Base-by-base conservation (phyloP, 2,888 invertebrate species). In the Cacoxenus indagator region DNA sequence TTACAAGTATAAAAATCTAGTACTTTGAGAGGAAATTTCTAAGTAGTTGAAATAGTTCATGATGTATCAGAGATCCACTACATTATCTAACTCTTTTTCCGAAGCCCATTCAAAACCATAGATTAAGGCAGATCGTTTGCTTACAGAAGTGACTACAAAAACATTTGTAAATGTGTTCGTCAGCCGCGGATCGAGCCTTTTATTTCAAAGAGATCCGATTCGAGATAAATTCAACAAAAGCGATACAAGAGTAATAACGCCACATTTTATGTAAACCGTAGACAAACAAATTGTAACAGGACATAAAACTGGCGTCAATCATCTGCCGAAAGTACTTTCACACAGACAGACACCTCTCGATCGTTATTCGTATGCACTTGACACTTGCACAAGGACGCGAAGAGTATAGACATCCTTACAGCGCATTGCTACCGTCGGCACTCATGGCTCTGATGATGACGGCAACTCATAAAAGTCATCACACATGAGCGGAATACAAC, bases 391-490 rank as follows among this genome's bases (percentile, higher is more conserved):
- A 55, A 55, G 24, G 26, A 55, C 54, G 75, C 62, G 75, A 73
- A 73, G 70, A 73, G 70, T 68, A 70, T 71, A 65, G n/a, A n/a
- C n/a, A n/a, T n/a, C n/a, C n/a, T n/a, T n/a, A n/a, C n/a, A n/a
- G n/a, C n/a, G 67, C 70, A 48, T 14, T 55, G 26, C 27, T 27
- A 26, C 55, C 26, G 55, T 22, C 26, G 27, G n/a, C n/a, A n/a
- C 11, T 24, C 3, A 24, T 55, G 27, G 24, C 55, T 26, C 26
- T 55, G 55, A 26, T 55, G 19, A 24, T 55, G 55, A 77, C 76
- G 82, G 74, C 81, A 65, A 78, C 74, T 78, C 83, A 81, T 81
- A 83, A 81, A 81, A 81, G 67, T 75, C 76, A 83, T 83, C 80
- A 83, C 81, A 81, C 81, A 62, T 62, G 57, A 31, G 22, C 45